These are phyloP conservation scores for Platygyra sinensis DNA, from an alignment of 64 coral and sea anemone species.

Conservation along the genomic window DNA sequence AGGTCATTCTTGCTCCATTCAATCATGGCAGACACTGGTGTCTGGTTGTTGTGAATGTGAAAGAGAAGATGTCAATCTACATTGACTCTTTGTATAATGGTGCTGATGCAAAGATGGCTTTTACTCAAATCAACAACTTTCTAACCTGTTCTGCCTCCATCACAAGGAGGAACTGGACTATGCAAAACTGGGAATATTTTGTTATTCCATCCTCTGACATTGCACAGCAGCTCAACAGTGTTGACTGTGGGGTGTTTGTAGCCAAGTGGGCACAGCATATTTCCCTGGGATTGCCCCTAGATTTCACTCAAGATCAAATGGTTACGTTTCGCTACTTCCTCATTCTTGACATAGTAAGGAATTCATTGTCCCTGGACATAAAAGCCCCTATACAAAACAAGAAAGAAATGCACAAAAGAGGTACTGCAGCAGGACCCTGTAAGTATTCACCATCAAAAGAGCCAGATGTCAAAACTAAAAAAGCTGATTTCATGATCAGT, in stretches of 20 bases:
- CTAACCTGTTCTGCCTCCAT: slow-evolving; percentile 9
- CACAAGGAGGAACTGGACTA: not conserved
- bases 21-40: slow-evolving; percentile 62
- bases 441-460: no score
- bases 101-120: slow-evolving; percentile 33
- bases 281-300: slow-evolving; percentile 54
- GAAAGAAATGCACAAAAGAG: not conserved
- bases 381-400: not conserved
- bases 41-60: slow-evolving; percentile 29
- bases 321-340: slow-evolving; percentile 40
- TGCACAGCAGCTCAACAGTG: slow-evolving; percentile 52
- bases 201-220: slow-evolving; percentile 34
- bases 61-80: slow-evolving; percentile 38
- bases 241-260: slow-evolving; percentile 73
- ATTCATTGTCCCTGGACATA: slow-evolving; percentile 21
- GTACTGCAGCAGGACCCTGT: no score
- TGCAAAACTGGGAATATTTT: slow-evolving; percentile 50
- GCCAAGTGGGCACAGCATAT: slow-evolving; percentile 68
- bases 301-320: slow-evolving; percentile 54
- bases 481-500: not conserved
- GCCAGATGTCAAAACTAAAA: not conserved
- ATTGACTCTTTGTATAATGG: slow-evolving; percentile 65
- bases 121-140: slow-evolving; percentile 57
- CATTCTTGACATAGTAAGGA: slow-evolving; percentile 31
- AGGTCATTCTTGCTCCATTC: slow-evolving; percentile 65